phyloP scores from a whole-genome alignment of 2,888 invertebrate species.

The Dermolepida albohirtum region DNA sequence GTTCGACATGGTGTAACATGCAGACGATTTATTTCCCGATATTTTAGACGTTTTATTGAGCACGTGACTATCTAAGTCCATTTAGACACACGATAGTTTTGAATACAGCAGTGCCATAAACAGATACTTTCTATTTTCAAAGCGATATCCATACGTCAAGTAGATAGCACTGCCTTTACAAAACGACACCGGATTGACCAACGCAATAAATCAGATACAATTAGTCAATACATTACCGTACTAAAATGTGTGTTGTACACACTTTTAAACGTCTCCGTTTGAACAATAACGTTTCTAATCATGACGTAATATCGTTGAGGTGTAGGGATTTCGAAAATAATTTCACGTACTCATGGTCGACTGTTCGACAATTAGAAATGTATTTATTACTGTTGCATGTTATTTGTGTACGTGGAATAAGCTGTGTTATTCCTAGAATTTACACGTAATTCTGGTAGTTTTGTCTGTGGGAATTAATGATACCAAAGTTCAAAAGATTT shows the following conservation, averaged over 20 bases:
- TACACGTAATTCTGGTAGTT: conserved; percentile 2
- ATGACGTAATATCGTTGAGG: conserved; percentile 15
- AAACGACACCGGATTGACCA: neutral
- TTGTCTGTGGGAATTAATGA: too few relatives aligned
- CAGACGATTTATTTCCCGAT: too few relatives aligned
- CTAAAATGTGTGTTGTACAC: neutral
- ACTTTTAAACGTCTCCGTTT: conserved; percentile 2
- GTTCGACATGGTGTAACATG: too few relatives aligned
- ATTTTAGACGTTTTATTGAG: too few relatives aligned
- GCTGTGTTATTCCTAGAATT: conserved; percentile 12
- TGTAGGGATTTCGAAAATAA: conserved; percentile 27
- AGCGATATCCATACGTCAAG: too few relatives aligned
- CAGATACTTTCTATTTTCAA: too few relatives aligned
- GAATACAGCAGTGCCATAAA: too few relatives aligned
- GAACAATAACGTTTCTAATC: conserved; percentile 31
- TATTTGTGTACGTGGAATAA: conserved; percentile 5
- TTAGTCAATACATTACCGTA: conserved; percentile 3
- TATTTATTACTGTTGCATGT: conserved; percentile 7
- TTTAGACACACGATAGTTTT: too few relatives aligned
- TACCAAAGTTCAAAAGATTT: too few relatives aligned
- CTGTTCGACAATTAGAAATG: conserved; percentile 24
- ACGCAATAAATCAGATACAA: neutral
- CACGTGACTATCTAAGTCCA: too few relatives aligned
- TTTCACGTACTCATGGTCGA: conserved; percentile 15
- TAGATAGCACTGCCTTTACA: too few relatives aligned